Conservation (phyloP, 1,140 invertebrate genomes). For the Paramacrobiotus metropolitanus region DNA sequence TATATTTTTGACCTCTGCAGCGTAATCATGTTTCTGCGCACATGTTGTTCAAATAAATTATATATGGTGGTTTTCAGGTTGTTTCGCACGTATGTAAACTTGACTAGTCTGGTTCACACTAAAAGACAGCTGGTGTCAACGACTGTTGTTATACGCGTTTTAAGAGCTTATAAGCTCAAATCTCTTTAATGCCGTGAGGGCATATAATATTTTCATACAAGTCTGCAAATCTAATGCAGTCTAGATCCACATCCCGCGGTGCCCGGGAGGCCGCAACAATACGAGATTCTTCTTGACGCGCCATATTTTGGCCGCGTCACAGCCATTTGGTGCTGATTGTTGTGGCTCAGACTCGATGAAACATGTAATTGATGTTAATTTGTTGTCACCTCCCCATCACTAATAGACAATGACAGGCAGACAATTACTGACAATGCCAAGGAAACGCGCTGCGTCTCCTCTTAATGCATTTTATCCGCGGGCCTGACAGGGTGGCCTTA, state of each 20-base stretch:
- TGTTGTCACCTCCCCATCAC: neutral
- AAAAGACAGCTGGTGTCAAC: too few relatives aligned
- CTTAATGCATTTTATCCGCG: neutral
- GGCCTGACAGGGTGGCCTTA: neutral
- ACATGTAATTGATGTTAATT: conserved; percentile 3
- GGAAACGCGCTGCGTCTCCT: neutral
- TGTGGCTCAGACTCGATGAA: neutral
- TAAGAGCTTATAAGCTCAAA: too few relatives aligned
- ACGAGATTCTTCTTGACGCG: conserved; percentile 1
- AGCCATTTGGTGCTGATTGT: too few relatives aligned
- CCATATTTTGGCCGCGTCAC: conserved; percentile 5
- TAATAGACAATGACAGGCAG: neutral
- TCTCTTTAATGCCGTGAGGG: too few relatives aligned
- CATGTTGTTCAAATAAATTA: too few relatives aligned
- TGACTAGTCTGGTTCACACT: too few relatives aligned
- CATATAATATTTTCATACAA: conserved; percentile 6
- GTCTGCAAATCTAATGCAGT: neutral
- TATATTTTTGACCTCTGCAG: too few relatives aligned
- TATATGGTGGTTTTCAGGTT: too few relatives aligned
- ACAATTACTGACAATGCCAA: neutral
- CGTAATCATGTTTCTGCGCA: too few relatives aligned
- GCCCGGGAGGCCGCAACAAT: neutral
- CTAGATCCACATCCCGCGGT: neutral
- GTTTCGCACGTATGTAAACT: too few relatives aligned
- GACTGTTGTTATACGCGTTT: too few relatives aligned